Base-by-base conservation (phyloP, 1,140 invertebrate genomes). In the Hetaerina americana region DNA sequence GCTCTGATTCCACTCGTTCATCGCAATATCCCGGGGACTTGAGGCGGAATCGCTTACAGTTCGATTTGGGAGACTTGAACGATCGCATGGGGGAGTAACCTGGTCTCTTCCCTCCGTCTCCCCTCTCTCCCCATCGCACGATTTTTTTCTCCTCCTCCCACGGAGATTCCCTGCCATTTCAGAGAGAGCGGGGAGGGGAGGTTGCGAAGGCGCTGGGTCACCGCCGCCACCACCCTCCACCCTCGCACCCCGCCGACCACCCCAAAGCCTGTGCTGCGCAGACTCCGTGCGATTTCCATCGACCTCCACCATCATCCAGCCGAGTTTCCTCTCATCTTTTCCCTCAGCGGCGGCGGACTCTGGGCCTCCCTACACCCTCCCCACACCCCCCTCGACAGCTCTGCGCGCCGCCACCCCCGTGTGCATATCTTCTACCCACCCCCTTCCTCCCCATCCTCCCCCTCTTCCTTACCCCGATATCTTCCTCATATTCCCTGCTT, bases 401-500 rank as follows among this genome's bases (percentile, higher is more conserved):
- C 40, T 25, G 25, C 27, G n/a, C n/a, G n/a, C n/a, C n/a, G n/a
- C n/a, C n/a, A n/a, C n/a, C n/a, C n/a, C n/a, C n/a, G n/a, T n/a
- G n/a, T n/a, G n/a, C n/a, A n/a, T n/a, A n/a, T n/a, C n/a, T n/a
- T n/a, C n/a, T n/a, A n/a, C n/a, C n/a, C n/a, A n/a, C 66, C 26
- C 29, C 26, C 29, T 1, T 74, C 25, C 18, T 26, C 24, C 66
- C 73, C 49, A 18, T 40, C 66, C 72, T 67, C 72, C 27, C n/a
- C 69, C 31, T 26, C 29, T 26, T 29, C 70, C 49, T 66, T 15
- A n/a, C 40, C 49, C 22, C 66, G 49, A 26, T 73, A 27, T 40
- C 70, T 66, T 57, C 49, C 70, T 68, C 69, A 66, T 70, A 26
- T 57, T 69, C 66, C 69, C 68, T 31, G 27, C 49, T 72, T 66